phyloP scores from a whole-genome alignment of 1,140 invertebrate genomes.

The Goniozus legneri region DNA sequence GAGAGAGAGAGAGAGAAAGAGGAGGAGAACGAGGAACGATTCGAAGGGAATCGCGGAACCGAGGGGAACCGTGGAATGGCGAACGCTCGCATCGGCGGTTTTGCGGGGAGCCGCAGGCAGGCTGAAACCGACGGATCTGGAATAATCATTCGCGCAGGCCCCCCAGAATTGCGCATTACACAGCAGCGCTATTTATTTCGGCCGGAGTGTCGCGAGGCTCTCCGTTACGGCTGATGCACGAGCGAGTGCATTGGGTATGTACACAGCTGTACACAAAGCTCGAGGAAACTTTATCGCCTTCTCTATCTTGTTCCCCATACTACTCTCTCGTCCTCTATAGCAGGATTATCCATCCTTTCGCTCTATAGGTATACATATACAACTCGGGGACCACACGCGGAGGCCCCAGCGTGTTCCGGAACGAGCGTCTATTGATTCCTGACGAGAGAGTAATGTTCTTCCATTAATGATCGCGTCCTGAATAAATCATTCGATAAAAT shows the following conservation, averaged over 20 bases:
- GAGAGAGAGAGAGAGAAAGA: constrained; percentile 1
- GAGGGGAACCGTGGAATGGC: constrained; percentile 27
- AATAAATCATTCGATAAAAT: constrained; percentile 53
- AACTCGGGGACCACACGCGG: too few species aligned
- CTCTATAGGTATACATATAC: constrained; percentile 4
- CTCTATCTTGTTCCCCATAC: constrained; percentile 3
- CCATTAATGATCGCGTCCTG: constrained; percentile 48
- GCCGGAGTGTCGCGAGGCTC: too few species aligned
- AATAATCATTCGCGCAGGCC: constrained; percentile 53
- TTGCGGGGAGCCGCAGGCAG: constrained; percentile 45
- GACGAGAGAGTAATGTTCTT: constrained; percentile 47
- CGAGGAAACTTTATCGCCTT: constrained; percentile 4
- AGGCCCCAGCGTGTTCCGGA: constrained; percentile 18
- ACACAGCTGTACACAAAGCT: neutral
- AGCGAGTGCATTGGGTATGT: neutral
- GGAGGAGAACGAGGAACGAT: neutral
- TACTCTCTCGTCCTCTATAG: neutral
- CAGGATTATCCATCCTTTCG: neutral
- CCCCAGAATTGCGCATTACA: constrained; percentile 48
- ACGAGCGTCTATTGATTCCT: constrained; percentile 43
- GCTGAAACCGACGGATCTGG: constrained; percentile 43
- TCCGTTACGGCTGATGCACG: too few species aligned
- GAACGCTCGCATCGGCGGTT: constrained; percentile 39
- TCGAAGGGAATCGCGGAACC: constrained; percentile 10
- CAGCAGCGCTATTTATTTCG: constrained; percentile 48